Percentiles rank a stretch among this genome's conserved stretches.
These are phyloP conservation scores for Xylota segnis DNA, from an alignment of 2,888 invertebrate genomes.

Conservation along the genomic window DNA sequence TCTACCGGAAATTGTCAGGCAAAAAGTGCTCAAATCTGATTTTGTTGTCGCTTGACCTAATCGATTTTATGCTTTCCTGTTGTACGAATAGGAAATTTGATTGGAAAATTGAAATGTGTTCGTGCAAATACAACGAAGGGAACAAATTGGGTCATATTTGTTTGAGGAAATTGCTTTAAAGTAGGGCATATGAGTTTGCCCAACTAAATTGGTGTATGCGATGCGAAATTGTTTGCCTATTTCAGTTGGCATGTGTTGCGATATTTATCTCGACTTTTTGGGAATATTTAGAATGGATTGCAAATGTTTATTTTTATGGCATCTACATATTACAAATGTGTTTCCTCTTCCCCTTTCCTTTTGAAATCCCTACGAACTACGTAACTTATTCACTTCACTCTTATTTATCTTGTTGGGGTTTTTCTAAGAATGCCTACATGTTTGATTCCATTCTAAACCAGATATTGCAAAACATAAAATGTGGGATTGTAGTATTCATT, in stretches of 20 bases:
- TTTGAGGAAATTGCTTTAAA: slow-evolving; percentile 51
- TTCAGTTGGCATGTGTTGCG: slow-evolving; percentile 3
- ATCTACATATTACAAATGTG: neutral
- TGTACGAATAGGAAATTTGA: slow-evolving; percentile 50
- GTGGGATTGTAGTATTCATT: too few species aligned
- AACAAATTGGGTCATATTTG: slow-evolving; percentile 58
- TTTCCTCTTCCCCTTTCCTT: neutral
- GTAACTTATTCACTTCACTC: neutral
- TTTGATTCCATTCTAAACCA: too few species aligned
- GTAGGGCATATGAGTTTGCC: slow-evolving; percentile 45
- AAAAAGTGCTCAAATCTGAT: slow-evolving; percentile 52
- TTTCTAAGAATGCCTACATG: too few species aligned
- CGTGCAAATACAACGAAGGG: slow-evolving; percentile 23
- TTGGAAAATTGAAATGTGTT: slow-evolving; percentile 64
- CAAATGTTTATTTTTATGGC: neutral
- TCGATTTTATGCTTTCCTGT: slow-evolving; percentile 59
- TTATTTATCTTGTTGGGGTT: neutral
- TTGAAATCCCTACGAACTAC: neutral
- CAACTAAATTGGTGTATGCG: slow-evolving; percentile 36
- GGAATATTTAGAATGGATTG: neutral
- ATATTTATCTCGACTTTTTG: slow-evolving; percentile 8
- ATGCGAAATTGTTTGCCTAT: slow-evolving; percentile 36
- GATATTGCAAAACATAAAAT: too few species aligned
- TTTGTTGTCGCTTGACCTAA: slow-evolving; percentile 56
- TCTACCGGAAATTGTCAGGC: slow-evolving; percentile 43